Conservation (phyloP, 1,140 invertebrate species). For the Triops longicaudatus region DNA sequence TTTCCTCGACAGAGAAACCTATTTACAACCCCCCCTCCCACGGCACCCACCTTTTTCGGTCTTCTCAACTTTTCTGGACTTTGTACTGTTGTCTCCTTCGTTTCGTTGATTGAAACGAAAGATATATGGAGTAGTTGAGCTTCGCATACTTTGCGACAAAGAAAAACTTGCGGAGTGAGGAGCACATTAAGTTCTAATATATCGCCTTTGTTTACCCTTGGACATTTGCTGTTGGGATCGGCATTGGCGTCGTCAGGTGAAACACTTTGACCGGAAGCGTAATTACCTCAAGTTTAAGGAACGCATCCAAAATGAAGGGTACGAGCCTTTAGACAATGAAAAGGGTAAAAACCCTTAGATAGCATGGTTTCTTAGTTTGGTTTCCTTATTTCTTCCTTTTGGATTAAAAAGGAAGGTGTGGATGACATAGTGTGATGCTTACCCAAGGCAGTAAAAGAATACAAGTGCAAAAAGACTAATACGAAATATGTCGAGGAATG, state of each 20-base stretch:
- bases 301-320: slow-evolving; percentile 74
- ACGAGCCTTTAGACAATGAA: slow-evolving; percentile 51
- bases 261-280: slow-evolving; percentile 84
- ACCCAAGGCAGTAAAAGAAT: neutral
- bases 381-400: too few species aligned
- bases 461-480: neutral
- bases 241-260: slow-evolving; percentile 51
- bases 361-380: slow-evolving; percentile 24
- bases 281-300: slow-evolving; percentile 81
- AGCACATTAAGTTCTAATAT: neutral
- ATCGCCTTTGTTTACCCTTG: neutral
- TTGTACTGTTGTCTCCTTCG: too few species aligned
- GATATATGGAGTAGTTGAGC: too few species aligned
- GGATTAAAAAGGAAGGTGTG: neutral
- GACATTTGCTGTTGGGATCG: neutral
- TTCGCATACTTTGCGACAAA: too few species aligned
- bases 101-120: too few species aligned
- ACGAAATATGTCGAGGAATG: neutral
- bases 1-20: slow-evolving; percentile 13
- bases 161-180: neutral
- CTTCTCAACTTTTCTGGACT: neutral
- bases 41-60: neutral
- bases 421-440: neutral
- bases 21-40: neutral
- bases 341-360: slow-evolving; percentile 28